Conservation (phyloP, 1,140 invertebrate genomes). For the Tigriopus japonicus region DNA sequence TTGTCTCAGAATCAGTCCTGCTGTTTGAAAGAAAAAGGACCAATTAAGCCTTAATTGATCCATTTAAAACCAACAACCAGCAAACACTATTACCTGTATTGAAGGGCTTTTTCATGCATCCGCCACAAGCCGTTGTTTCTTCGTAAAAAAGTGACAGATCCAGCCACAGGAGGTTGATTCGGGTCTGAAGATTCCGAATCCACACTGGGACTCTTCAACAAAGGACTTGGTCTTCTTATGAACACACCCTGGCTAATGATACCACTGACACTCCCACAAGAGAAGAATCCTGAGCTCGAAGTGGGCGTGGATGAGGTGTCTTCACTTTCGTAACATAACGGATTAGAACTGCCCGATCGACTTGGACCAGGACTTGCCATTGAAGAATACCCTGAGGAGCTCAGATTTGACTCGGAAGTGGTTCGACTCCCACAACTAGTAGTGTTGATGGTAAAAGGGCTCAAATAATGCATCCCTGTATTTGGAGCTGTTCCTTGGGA, state of each 20-base stretch:
- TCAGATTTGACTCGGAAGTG: conserved; percentile 55
- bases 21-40: neutral
- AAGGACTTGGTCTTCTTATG: neutral
- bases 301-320: neutral
- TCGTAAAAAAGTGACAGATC: neutral
- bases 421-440: conserved; percentile 40
- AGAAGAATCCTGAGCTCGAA: neutral
- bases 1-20: neutral
- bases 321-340: conserved; percentile 28
- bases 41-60: neutral
- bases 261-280: neutral
- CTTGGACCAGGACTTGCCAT: conserved; percentile 57
- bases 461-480: conserved; percentile 34
- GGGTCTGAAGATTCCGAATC: neutral
- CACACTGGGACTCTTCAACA: neutral
- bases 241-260: neutral
- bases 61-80: too few species aligned
- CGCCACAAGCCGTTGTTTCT: too few species aligned
- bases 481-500: conserved; percentile 28
- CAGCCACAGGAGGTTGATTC: neutral
- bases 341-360: conserved; percentile 51
- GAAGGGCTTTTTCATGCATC: too few species aligned
- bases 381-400: conserved; percentile 58
- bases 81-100: too few species aligned
- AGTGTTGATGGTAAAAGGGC: conserved; percentile 39